Conservation (phyloP, 2,888 invertebrate genomes). For the Xestobium rufovillosum region DNA sequence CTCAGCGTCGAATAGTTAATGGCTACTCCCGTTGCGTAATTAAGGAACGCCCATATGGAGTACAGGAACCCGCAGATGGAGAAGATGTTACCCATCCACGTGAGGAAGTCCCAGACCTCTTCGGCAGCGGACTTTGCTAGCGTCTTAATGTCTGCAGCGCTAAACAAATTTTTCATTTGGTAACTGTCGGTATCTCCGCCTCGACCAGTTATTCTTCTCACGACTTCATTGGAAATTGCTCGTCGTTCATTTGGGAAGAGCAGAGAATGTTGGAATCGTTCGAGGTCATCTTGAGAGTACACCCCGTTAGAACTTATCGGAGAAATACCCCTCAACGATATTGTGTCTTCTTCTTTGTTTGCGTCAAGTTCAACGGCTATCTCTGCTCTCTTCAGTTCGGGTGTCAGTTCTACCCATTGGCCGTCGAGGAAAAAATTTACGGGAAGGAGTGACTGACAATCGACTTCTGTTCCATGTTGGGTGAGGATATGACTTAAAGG, state of each 20-base stretch:
- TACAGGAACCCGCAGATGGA: background rate
- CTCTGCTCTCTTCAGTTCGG: background rate
- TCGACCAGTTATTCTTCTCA: background rate
- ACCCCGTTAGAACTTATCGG: constrained; percentile 12
- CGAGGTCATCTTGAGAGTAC: constrained; percentile 7
- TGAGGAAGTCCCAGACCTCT: background rate
- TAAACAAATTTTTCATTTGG: too few species aligned
- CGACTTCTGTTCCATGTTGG: constrained; percentile 9
- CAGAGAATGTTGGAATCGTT: constrained; percentile 8
- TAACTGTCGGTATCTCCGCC: background rate
- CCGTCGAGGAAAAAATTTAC: constrained; percentile 6
- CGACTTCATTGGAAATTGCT: background rate
- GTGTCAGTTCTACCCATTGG: constrained; percentile 9
- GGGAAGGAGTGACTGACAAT: constrained; percentile 6
- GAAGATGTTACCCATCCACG: background rate
- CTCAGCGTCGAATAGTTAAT: background rate
- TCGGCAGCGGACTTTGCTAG: too few species aligned
- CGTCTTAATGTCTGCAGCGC: too few species aligned
- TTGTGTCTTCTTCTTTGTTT: constrained; percentile 7
- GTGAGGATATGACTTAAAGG: constrained; percentile 11
- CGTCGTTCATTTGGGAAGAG: constrained; percentile 13
- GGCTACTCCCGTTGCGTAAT: background rate
- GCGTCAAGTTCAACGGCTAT: constrained; percentile 4
- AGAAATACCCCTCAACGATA: constrained; percentile 6
- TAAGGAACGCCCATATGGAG: background rate